phyloP scores from a whole-genome alignment of 2,113 vertebrate species.

The Anas platyrhynchos region DNA sequence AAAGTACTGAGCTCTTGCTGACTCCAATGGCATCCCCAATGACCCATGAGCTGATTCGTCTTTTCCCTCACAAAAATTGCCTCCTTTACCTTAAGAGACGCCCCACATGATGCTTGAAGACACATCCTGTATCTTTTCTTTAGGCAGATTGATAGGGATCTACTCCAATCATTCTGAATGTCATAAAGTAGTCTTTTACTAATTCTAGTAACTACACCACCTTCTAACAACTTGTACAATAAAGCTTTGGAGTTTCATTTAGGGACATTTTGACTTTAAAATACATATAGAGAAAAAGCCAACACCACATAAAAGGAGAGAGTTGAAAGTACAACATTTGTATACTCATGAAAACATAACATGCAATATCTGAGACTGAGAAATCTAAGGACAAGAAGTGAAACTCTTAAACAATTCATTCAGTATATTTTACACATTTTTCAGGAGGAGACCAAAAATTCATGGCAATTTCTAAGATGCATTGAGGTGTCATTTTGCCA shows the following conservation, averaged over 20 bases:
- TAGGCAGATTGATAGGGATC: background rate
- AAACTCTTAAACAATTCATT: background rate
- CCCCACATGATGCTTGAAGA: background rate
- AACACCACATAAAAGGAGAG: background rate
- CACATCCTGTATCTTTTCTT: background rate
- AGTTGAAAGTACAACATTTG: background rate
- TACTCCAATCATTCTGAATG: fast-evolving
- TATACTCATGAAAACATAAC: too few relatives aligned
- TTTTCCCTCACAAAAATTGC: background rate
- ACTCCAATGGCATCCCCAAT: background rate
- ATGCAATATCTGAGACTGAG: background rate
- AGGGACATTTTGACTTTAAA: background rate
- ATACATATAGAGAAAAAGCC: background rate
- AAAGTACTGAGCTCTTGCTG: background rate
- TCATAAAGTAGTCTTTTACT: background rate
- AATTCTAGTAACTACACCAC: background rate
- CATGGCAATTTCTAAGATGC: background rate
- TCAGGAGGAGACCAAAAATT: background rate
- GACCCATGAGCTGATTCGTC: background rate
- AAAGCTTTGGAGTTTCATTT: background rate
- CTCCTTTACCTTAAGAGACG: background rate
- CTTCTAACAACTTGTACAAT: background rate
- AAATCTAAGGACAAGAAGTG: background rate
- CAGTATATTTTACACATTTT: background rate
- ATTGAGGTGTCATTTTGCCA: background rate